Evolutionary conservation across 2,888 invertebrate species (phyloP).

Genomic region (Xylota sylvarum): DNA sequence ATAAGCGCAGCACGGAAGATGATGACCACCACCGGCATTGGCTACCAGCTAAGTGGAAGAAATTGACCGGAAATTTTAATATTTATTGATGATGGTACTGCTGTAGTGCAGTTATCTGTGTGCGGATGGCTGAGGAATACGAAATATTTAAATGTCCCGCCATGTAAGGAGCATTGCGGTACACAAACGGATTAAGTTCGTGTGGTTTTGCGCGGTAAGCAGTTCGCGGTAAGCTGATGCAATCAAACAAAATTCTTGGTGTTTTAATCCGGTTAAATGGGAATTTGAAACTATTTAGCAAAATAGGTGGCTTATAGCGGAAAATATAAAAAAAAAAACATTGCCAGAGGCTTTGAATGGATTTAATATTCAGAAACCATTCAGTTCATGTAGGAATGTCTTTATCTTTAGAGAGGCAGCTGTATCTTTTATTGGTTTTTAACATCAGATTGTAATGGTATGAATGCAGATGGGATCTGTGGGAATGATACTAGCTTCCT

Average conservation of each 20-base stretch:
- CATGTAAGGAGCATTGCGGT: neutral
- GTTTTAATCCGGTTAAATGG: neutral
- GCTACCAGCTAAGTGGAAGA: slow-evolving; percentile 30
- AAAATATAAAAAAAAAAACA: neutral
- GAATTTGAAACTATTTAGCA: neutral
- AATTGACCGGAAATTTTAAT: slow-evolving; percentile 59
- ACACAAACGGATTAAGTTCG: neutral
- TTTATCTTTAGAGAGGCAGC: too few relatives aligned
- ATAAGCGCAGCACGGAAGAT: neutral
- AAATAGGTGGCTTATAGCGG: neutral
- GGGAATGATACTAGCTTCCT: too few relatives aligned
- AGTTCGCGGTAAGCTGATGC: neutral
- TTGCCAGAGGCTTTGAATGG: too few relatives aligned
- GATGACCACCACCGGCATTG: neutral
- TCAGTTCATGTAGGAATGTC: too few relatives aligned
- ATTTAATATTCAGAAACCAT: too few relatives aligned
- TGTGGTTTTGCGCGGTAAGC: too few relatives aligned
- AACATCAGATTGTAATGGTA: too few relatives aligned
- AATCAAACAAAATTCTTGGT: neutral
- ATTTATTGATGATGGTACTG: slow-evolving; percentile 25
- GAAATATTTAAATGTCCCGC: slow-evolving; percentile 5
- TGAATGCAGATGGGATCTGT: too few relatives aligned
- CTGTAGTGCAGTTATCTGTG: neutral
- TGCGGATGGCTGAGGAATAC: neutral
- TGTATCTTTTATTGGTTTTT: too few relatives aligned